A percentile compares a stretch with the other conserved stretches of the same genome.
These are phyloP conservation scores for Zosterops japonicus DNA, from an alignment of 2,113 vertebrate species.

Conservation along the genomic window DNA sequence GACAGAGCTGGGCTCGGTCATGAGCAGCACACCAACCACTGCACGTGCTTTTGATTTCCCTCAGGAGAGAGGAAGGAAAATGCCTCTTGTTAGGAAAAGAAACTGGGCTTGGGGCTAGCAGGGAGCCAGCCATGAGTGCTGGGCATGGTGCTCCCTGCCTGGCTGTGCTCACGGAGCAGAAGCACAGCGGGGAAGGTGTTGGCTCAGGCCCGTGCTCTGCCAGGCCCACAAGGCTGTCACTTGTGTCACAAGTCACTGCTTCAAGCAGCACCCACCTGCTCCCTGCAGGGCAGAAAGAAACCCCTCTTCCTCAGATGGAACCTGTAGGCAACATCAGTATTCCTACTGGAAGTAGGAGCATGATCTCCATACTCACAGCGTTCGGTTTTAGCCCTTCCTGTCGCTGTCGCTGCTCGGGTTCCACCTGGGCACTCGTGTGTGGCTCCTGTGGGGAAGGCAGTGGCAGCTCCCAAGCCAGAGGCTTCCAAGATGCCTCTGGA, in stretches of 20 bases:
- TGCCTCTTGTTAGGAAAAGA: neutral
- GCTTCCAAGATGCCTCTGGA: neutral
- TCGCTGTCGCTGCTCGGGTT: accelerated
- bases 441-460: neutral
- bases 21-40: neutral
- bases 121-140: neutral
- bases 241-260: neutral
- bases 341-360: neutral
- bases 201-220: accelerated
- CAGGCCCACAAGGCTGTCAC: accelerated
- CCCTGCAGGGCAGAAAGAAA: neutral
- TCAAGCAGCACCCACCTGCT: neutral
- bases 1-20: accelerated
- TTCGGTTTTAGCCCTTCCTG: accelerated
- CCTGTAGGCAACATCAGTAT: neutral
- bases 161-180: neutral
- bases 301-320: neutral
- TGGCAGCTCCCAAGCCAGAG: neutral
- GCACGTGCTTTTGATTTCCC: neutral
- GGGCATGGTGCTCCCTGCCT: accelerated
- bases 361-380: neutral
- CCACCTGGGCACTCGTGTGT: neutral
- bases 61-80: neutral
- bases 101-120: accelerated
- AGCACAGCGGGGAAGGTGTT: neutral